Evolutionary conservation across 2,888 invertebrate species (phyloP).

Genomic region (Andrena camellia): DNA sequence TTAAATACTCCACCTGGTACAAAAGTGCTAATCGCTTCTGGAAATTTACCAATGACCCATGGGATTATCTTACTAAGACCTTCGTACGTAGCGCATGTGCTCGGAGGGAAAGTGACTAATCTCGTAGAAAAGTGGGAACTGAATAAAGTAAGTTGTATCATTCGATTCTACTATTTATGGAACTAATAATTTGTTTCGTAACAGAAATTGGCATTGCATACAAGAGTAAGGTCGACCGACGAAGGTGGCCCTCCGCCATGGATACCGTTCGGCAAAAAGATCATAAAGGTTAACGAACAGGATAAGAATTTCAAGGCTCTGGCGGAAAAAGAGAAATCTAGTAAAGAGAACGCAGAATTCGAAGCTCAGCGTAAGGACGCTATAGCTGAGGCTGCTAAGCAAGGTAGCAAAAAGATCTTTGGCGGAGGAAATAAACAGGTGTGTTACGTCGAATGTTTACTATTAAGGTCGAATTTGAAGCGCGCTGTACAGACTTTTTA

Average conservation of each 20-base stretch:
- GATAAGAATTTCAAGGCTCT: conserved; percentile 91
- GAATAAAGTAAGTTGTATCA: conserved; percentile 83
- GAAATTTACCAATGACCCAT: conserved; percentile 88
- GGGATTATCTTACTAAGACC: conserved; percentile 91
- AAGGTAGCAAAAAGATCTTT: conserved; percentile 86
- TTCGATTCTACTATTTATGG: neutral
- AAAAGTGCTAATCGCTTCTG: conserved; percentile 88
- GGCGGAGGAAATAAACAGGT: conserved; percentile 86
- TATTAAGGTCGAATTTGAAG: neutral
- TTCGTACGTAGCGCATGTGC: conserved; percentile 88
- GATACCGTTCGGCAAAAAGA: conserved; percentile 95
- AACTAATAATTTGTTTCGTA: conserved; percentile 31
- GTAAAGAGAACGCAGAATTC: conserved; percentile 93
- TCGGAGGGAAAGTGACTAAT: conserved; percentile 94
- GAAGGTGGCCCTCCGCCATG: conserved; percentile 95
- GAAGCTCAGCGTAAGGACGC: conserved; percentile 95
- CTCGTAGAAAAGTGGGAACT: conserved; percentile 96
- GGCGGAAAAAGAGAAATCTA: conserved; percentile 87
- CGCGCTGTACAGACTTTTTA: neutral
- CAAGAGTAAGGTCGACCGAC: conserved; percentile 87
- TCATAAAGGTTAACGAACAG: conserved; percentile 87
- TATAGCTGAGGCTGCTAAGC: conserved; percentile 94
- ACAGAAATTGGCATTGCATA: conserved; percentile 82
- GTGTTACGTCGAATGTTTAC: conserved; percentile 26
- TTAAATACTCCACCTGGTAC: conserved; percentile 96